phyloP scores from a whole-genome alignment of 2,888 invertebrate genomes.

The Scelioninae gen. 2 region DNA sequence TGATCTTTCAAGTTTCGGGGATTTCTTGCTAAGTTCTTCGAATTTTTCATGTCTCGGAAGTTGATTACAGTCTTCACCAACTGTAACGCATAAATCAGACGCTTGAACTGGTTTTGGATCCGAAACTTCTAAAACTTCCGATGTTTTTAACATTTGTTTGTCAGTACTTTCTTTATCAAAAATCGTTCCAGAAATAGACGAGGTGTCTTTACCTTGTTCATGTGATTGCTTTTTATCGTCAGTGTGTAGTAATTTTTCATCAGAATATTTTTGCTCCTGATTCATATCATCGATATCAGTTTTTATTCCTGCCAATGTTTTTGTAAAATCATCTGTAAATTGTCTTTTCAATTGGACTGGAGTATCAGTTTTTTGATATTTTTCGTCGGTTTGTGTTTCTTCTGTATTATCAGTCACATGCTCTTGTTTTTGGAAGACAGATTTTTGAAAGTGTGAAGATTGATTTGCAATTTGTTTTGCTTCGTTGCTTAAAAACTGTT shows the following conservation, averaged over 20 bases:
- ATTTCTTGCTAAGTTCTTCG: conserved; percentile 25
- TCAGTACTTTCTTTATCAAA: conserved; percentile 21
- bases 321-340: conserved; percentile 52
- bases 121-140: conserved; percentile 13
- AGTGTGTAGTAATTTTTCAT: neutral
- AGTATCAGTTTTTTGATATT: conserved; percentile 5
- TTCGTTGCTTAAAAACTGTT: too few species aligned
- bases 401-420: conserved; percentile 36
- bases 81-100: conserved; percentile 40
- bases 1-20: conserved; percentile 35
- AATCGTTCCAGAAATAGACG: conserved; percentile 15
- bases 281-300: neutral
- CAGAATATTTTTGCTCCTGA: neutral
- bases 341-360: conserved; percentile 24
- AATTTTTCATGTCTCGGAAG: conserved; percentile 31
- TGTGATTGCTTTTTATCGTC: conserved; percentile 12
- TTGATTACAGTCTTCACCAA: conserved; percentile 36
- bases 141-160: conserved; percentile 21
- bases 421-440: conserved; percentile 53
- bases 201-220: conserved; percentile 4
- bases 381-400: too few species aligned
- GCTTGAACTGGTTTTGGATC: conserved; percentile 16
- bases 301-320: conserved; percentile 18
- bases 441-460: conserved; percentile 23
- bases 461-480: conserved; percentile 21